A percentile compares a stretch with the other conserved stretches of the same genome.
Evolutionary conservation across 2,888 invertebrate genomes (phyloP).

Genomic region (Lumbricus terrestris): DNA sequence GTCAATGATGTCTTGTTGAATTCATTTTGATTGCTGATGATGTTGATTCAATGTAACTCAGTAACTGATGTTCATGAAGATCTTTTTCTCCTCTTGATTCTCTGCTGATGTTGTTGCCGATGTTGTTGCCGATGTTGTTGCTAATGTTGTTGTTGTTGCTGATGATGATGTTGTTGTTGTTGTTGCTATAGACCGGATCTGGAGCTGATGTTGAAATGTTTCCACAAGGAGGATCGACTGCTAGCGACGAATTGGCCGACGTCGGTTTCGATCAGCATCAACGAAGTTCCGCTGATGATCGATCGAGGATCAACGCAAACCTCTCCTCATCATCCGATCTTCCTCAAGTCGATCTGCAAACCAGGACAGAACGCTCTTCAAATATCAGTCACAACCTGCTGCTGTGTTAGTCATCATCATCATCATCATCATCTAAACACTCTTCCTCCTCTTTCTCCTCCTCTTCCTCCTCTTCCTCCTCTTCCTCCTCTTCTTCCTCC

Average conservation of each 20-base stretch:
- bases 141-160: neutral
- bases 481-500: no score
- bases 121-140: constrained; percentile 5
- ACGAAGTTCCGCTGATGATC: constrained; percentile 26
- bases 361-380: constrained; percentile 24
- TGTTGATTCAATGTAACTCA: no score
- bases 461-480: no score
- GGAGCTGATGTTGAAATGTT: constrained; percentile 29
- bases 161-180: neutral
- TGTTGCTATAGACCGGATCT: constrained; percentile 19
- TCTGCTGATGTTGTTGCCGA: neutral
- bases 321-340: constrained; percentile 23
- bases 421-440: no score
- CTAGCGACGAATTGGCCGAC: constrained; percentile 30
- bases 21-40: neutral
- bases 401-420: constrained; percentile 24
- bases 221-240: constrained; percentile 29
- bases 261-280: constrained; percentile 27
- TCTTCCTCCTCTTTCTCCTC: neutral
- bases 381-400: constrained; percentile 27
- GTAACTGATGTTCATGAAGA: no score
- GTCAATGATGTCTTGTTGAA: no score
- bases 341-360: constrained; percentile 27
- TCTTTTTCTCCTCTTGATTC: no score
- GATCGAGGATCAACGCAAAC: constrained; percentile 22